A percentile compares a stretch with the other conserved stretches of the same genome.
Evolutionary conservation across 2,113 vertebrate genomes (phyloP).

Genomic region (Epinephelus moara): DNA sequence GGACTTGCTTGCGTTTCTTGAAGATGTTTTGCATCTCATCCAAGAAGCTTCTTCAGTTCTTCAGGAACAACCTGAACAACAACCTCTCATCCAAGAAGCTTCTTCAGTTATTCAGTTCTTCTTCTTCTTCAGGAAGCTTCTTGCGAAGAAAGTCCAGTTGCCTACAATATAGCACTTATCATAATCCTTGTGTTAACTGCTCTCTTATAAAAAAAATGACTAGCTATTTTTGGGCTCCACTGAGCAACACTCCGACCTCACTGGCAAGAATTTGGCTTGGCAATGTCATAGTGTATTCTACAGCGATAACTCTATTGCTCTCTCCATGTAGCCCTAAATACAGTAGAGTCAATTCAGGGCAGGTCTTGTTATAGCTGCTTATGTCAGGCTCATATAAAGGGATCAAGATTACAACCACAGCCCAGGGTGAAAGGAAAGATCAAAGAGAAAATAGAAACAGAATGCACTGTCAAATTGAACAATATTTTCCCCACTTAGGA

Average conservation of each 20-base stretch:
- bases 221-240: constrained; percentile 83
- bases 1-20: no score
- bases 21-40: no score
- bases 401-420: constrained; percentile 33
- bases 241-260: constrained; percentile 79
- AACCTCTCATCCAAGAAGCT: no score
- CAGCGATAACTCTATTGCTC: constrained; percentile 74
- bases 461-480: neutral
- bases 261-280: constrained; percentile 78
- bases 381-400: constrained; percentile 57
- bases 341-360: constrained; percentile 64
- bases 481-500: neutral
- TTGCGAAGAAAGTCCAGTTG: no score
- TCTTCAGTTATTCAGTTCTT: no score
- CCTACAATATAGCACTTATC: no score
- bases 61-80: no score
- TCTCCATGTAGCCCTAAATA: constrained; percentile 76
- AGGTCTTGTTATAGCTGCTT: constrained; percentile 46
- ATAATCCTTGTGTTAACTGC: constrained; percentile 80
- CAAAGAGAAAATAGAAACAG: constrained; percentile 40
- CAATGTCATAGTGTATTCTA: constrained; percentile 78
- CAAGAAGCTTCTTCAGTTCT: no score
- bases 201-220: constrained; percentile 79
- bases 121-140: no score
- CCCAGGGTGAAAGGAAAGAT: constrained; percentile 38